phyloP scores from a whole-genome alignment of 2,113 vertebrate species.

The Illadopsis cleaveri region DNA sequence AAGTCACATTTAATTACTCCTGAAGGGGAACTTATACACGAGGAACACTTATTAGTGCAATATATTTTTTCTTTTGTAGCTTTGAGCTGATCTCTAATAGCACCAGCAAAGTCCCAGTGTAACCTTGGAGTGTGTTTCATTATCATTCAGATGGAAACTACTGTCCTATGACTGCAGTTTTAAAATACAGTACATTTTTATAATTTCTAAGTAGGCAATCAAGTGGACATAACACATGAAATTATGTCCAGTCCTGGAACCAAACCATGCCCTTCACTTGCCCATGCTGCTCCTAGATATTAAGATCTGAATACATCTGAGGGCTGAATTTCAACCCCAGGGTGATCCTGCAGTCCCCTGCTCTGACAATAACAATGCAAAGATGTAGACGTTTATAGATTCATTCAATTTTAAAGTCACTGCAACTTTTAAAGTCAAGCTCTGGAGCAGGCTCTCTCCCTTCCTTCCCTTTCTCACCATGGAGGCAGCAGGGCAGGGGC shows the following conservation, averaged over 20 bases:
- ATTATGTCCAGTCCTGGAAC: conserved; percentile 9
- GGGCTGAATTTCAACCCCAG: not conserved
- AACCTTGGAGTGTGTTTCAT: conserved; percentile 69
- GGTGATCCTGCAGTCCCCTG: not conserved
- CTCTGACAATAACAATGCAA: not conserved
- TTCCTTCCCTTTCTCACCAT: not conserved
- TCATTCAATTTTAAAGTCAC: not conserved
- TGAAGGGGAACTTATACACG: conserved; percentile 51
- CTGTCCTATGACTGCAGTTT: conserved; percentile 35
- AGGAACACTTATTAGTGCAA: conserved; percentile 59
- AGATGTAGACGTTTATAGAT: not conserved
- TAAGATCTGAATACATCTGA: not conserved
- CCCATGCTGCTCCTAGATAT: not conserved
- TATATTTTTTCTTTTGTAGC: conserved; percentile 53
- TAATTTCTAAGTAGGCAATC: conserved; percentile 61
- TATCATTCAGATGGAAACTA: conserved; percentile 37
- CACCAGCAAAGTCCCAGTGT: not conserved
- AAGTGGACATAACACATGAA: conserved; percentile 40
- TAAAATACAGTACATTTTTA: conserved; percentile 46
- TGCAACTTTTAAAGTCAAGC: not conserved
- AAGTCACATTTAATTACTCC: conserved; percentile 65
- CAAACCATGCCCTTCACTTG: conserved; percentile 11
- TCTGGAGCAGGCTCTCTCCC: not conserved
- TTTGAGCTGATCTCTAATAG: conserved; percentile 67
- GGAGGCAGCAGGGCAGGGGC: not conserved